Base-by-base conservation (phyloP, 1,140 invertebrate genomes). In the Tyrophagus putrescentiae region DNA sequence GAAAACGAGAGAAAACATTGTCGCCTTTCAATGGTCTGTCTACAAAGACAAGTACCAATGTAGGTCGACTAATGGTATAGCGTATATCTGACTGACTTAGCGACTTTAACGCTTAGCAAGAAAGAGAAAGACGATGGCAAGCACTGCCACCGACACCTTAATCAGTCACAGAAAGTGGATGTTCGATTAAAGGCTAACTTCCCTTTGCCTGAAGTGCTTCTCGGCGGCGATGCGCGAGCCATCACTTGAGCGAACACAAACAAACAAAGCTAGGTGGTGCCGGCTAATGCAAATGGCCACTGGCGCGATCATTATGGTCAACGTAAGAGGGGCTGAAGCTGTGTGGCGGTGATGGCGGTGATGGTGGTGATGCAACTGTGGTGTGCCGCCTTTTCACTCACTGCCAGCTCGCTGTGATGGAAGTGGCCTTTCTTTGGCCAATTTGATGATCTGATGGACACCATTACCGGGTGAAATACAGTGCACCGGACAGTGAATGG, bases 221-320 rank as follows among this genome's bases (percentile, higher is more conserved):
- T 48, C 31, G 23, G 45, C 45, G 45, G 21, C 23, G n/a, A n/a
- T n/a, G n/a, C n/a, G n/a, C n/a, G 45, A 25, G 45, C 23, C 6
- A 39, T 39, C 36, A 39, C 21, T 39, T 21, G 36, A 39, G 21
- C 7, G 21, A 48, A 25, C 21, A 29, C 45, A 48, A 7, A 18
- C 45, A 18, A 48, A 48, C 45, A 48, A 48, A 48, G 45, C 45
- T 48, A 48, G 45, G 45, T 48, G 45, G 45, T 48, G 45, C 45
- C 45, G 45, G 45, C 45, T 48, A 48, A 48, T 48, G 45, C 45
- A 48, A 48, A 48, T 48, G 21, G 45, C 45, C 45, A 48, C 36
- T 39, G 21, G 21, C 7, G 45, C 13, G 45, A 48, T 48, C 45
- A 48, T 48, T 48, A 48, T 48, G 45, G 45, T 48, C 18, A 29